These are phyloP conservation scores for Sula dactylatra DNA, from an alignment of 2,113 vertebrate species.

Conservation along the genomic window DNA sequence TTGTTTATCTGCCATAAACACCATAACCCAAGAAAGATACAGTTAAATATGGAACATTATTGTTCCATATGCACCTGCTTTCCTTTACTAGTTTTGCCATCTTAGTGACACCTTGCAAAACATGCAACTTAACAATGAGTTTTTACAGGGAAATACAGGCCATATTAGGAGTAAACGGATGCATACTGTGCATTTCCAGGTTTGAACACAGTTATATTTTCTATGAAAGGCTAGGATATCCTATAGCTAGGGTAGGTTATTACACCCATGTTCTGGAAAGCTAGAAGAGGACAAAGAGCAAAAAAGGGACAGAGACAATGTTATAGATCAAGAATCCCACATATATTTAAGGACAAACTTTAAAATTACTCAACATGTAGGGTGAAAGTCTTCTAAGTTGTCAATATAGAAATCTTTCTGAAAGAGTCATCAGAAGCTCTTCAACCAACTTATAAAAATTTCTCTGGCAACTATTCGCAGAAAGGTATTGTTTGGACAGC, in stretches of 20 bases:
- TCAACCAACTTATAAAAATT: background rate
- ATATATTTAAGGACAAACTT: background rate
- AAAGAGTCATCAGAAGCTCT: background rate
- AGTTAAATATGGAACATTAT: background rate
- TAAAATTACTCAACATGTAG: background rate
- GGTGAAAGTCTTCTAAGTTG: background rate
- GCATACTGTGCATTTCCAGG: background rate
- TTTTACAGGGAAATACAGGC: background rate
- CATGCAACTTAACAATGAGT: background rate
- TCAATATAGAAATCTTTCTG: background rate
- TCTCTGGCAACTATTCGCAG: background rate
- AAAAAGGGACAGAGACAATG: background rate
- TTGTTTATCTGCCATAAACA: background rate
- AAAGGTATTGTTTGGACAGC: background rate
- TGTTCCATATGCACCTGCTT: background rate
- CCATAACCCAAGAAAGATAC: background rate
- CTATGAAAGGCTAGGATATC: background rate
- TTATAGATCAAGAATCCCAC: background rate
- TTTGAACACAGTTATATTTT: background rate
- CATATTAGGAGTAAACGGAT: background rate
- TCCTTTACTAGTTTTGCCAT: background rate
- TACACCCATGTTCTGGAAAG: background rate
- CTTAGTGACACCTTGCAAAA: background rate
- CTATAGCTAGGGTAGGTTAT: background rate
- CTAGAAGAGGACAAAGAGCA: background rate